Percentiles rank a stretch among this genome's conserved stretches.
Evolutionary conservation across 2,113 vertebrate genomes (phyloP).

Genomic region (Grus americana): DNA sequence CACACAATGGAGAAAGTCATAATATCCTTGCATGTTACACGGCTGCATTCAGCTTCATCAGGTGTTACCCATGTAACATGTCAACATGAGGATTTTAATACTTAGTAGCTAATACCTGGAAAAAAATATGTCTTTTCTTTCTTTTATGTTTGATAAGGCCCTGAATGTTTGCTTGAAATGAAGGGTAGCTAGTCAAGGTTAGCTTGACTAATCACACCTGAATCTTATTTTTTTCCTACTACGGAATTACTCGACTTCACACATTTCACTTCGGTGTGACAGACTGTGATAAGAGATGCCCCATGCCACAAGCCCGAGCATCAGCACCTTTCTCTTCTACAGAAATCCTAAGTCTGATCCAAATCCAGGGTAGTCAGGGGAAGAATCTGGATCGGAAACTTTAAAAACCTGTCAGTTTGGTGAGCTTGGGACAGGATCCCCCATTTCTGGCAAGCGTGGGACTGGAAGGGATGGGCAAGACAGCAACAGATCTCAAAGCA

Average conservation of each 20-base stretch:
- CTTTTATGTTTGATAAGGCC: not conserved
- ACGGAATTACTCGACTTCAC: not conserved
- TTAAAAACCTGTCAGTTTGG: not conserved
- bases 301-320: not conserved
- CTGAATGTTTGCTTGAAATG: not conserved
- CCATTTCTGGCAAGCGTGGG: not conserved
- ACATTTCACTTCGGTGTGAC: fast-evolving
- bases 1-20: not conserved
- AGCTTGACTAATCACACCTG: not conserved
- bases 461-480: not conserved
- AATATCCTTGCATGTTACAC: not conserved
- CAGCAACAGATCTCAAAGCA: not conserved
- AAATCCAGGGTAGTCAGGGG: not conserved
- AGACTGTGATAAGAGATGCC: not conserved
- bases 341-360: not conserved
- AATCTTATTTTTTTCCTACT: not conserved
- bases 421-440: not conserved
- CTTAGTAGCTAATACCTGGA: not conserved
- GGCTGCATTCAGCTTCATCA: not conserved
- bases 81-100: not conserved
- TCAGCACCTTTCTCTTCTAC: not conserved
- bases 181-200: not conserved
- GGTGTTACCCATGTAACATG: not conserved
- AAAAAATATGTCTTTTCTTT: not conserved
- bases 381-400: not conserved